A percentile compares a stretch with the other conserved stretches of the same genome.
Evolutionary conservation across 2,797 vertebrate genomes (phyloP).

Genomic region (Clarias platycephalus): DNA sequence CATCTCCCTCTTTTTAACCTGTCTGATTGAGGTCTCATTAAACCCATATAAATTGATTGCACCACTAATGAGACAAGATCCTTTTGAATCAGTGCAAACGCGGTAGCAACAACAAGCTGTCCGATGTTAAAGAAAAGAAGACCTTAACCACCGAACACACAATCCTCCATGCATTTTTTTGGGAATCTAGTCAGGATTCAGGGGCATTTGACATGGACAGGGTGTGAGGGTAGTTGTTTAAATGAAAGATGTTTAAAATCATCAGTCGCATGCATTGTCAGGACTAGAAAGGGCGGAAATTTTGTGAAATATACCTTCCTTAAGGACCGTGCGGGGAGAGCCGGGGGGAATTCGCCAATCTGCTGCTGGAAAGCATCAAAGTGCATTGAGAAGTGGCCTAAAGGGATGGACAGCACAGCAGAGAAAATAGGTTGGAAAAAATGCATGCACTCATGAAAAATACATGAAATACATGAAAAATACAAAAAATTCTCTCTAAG

Average conservation of each 20-base stretch:
- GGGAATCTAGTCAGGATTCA: neutral
- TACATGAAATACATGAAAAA: neutral
- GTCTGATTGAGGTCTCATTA: constrained; percentile 21
- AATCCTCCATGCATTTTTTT: neutral
- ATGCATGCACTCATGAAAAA: neutral
- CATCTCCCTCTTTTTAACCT: neutral
- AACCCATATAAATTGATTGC: neutral
- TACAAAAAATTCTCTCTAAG: neutral
- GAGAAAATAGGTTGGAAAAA: constrained; percentile 56
- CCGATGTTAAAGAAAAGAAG: neutral
- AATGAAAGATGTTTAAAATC: neutral
- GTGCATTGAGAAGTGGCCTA: constrained; percentile 96
- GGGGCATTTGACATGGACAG: neutral
- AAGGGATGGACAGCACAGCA: constrained; percentile 55
- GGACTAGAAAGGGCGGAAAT: constrained; percentile 11
- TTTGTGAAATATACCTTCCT: constrained; percentile 84
- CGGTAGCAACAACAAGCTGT: neutral
- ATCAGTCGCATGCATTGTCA: constrained; percentile 12
- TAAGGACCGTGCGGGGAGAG: constrained; percentile 90
- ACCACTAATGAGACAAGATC: constrained; percentile 4
- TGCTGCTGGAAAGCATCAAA: constrained; percentile 98
- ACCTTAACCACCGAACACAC: neutral
- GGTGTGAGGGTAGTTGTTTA: neutral
- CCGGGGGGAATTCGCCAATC: constrained; percentile 88
- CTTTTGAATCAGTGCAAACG: neutral